Conservation (phyloP, 2,113 vertebrate species). For the Labeo rohita region DNA sequence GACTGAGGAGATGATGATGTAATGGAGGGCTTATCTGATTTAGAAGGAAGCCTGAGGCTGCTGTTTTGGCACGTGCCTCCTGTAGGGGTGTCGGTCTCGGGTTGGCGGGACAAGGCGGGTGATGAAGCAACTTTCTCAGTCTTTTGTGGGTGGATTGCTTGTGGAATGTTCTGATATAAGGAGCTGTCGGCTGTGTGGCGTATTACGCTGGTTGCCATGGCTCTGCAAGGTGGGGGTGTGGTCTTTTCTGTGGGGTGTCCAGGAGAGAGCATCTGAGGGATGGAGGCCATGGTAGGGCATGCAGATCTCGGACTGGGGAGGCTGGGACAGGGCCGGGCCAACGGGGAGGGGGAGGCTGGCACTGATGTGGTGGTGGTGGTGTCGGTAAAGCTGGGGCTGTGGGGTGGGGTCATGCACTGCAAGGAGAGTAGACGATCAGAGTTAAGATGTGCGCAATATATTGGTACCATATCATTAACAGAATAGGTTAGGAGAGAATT, state of each 20-base stretch:
- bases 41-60: conserved; percentile 36
- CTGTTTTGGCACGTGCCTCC: conserved; percentile 26
- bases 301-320: conserved; percentile 61
- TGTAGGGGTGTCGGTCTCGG: conserved; percentile 66
- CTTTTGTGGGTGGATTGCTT: conserved; percentile 55
- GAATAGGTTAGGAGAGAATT: not conserved
- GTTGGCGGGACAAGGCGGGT: conserved; percentile 35
- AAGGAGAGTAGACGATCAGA: conserved; percentile 20
- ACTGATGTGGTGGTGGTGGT: conserved; percentile 66
- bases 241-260: conserved; percentile 54
- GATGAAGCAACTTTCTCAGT: conserved; percentile 47
- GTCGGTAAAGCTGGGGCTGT: conserved; percentile 91
- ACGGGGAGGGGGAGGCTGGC: conserved; percentile 66
- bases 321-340: conserved; percentile 68
- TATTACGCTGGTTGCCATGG: conserved; percentile 89
- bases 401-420: conserved; percentile 97
- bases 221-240: conserved; percentile 73
- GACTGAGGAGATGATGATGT: conserved; percentile 65
- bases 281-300: conserved; percentile 55
- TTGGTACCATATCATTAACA: not conserved
- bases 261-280: conserved; percentile 56
- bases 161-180: conserved; percentile 74
- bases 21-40: conserved; percentile 51
- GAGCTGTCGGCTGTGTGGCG: conserved; percentile 85
- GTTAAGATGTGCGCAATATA: not conserved